These are phyloP conservation scores for Boloria selene DNA, from an alignment of 2,888 invertebrate species.

Conservation along the genomic window DNA sequence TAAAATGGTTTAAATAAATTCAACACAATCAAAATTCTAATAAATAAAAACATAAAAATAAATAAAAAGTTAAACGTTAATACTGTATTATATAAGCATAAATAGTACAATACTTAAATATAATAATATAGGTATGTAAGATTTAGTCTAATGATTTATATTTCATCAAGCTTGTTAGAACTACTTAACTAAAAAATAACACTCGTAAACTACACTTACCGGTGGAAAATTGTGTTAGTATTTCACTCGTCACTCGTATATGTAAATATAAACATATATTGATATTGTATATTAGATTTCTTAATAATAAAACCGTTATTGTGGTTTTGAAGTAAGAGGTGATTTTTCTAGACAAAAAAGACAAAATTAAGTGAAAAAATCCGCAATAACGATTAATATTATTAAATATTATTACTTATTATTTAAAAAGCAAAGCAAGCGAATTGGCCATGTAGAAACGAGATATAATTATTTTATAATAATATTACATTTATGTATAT, in stretches of 20 bases:
- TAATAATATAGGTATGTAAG: no score
- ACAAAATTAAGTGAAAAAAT: background rate
- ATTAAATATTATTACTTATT: background rate
- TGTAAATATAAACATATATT: conserved; percentile 7
- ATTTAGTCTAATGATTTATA: background rate
- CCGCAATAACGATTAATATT: background rate
- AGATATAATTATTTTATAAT: background rate
- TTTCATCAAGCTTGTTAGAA: conserved; percentile 8
- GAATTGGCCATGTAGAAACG: conserved; percentile 14
- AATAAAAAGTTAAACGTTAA: no score
- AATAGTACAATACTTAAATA: background rate
- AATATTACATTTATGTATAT: no score
- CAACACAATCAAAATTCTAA: no score
- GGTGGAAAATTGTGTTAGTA: conserved; percentile 9
- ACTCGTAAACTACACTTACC: conserved; percentile 14
- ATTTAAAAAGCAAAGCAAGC: conserved; percentile 2
- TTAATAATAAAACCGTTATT: background rate
- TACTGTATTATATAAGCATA: no score
- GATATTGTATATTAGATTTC: background rate
- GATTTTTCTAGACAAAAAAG: no score
- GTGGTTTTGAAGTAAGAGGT: background rate
- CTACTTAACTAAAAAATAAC: background rate
- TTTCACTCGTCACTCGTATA: conserved; percentile 13
- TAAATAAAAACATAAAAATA: no score
- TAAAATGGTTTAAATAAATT: no score